Evolutionary conservation across 2,797 vertebrate species (phyloP).

Genomic region (Buphagus erythrorhynchus): DNA sequence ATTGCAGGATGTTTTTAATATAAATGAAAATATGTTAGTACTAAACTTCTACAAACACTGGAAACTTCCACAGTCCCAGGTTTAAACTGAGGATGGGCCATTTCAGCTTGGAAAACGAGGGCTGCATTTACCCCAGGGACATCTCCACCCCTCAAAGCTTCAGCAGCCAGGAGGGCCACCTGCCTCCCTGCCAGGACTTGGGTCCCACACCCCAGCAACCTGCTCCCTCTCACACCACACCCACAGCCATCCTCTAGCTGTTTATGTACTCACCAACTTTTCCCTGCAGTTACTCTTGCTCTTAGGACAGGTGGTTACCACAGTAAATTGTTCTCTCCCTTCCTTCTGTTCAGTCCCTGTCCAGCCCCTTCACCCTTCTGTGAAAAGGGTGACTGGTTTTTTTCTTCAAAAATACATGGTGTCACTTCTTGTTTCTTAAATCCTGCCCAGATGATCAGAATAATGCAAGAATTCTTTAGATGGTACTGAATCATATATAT

Average conservation of each 20-base stretch:
- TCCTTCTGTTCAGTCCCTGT: background rate
- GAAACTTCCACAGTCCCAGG: background rate
- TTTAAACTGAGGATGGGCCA: background rate
- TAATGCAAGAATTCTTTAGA: background rate
- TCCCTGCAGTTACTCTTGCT: background rate
- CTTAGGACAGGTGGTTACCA: background rate
- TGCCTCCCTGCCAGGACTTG: fast-evolving
- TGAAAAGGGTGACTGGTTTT: background rate
- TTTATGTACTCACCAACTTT: background rate
- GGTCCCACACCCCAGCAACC: background rate
- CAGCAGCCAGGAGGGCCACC: background rate
- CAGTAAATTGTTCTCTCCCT: background rate
- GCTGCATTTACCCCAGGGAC: background rate
- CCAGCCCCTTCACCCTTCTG: background rate
- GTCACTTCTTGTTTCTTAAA: background rate
- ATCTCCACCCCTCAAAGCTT: background rate
- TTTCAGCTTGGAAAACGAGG: background rate
- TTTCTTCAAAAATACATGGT: background rate
- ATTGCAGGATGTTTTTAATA: background rate
- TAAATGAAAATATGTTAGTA: background rate
- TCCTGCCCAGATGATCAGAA: background rate
- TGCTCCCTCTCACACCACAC: fast-evolving
- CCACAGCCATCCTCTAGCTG: background rate
- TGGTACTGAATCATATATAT: background rate
- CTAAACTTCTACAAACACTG: background rate